A percentile compares a stretch with the other conserved stretches of the same genome.
phyloP scores from a whole-genome alignment of 1,140 invertebrate genomes.

The Platyscapa corneri region DNA sequence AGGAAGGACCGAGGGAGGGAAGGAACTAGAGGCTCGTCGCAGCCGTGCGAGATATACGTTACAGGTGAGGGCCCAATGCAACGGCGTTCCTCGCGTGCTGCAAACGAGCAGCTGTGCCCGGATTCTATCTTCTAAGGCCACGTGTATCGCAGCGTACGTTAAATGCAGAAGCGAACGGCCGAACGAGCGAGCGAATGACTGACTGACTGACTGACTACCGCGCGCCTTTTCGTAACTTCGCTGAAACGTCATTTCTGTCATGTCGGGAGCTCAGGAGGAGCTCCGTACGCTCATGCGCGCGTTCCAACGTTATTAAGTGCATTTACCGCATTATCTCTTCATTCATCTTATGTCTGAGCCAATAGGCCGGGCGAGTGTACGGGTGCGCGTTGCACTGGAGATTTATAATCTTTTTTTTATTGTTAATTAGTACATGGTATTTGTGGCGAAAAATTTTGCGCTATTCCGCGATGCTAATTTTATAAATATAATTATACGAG shows the following conservation, averaged over 20 bases:
- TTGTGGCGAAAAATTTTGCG: neutral
- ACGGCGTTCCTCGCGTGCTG: constrained; percentile 67
- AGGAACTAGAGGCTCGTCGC: constrained; percentile 53
- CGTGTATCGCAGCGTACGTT: neutral
- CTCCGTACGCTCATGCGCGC: neutral
- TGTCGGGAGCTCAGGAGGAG: neutral
- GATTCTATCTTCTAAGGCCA: constrained; percentile 3
- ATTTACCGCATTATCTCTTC: neutral
- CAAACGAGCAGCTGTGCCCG: constrained; percentile 68
- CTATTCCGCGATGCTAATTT: neutral
- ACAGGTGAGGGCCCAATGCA: constrained; percentile 68
- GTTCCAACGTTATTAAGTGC: neutral
- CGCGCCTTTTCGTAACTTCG: neutral
- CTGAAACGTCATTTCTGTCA: neutral
- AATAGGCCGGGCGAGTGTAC: neutral
- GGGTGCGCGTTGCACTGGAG: neutral
- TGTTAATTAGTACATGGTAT: constrained; percentile 21
- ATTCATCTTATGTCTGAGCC: neutral
- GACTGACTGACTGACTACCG: neutral
- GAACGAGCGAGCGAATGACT: neutral
- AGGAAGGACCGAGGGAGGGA: constrained; percentile 48
- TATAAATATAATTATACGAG: constrained; percentile 3
- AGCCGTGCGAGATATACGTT: constrained; percentile 62
- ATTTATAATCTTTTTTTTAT: constrained; percentile 1
- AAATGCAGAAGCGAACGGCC: neutral